phyloP scores from a whole-genome alignment of 2,113 vertebrate genomes.

The Oncorhynchus masou region DNA sequence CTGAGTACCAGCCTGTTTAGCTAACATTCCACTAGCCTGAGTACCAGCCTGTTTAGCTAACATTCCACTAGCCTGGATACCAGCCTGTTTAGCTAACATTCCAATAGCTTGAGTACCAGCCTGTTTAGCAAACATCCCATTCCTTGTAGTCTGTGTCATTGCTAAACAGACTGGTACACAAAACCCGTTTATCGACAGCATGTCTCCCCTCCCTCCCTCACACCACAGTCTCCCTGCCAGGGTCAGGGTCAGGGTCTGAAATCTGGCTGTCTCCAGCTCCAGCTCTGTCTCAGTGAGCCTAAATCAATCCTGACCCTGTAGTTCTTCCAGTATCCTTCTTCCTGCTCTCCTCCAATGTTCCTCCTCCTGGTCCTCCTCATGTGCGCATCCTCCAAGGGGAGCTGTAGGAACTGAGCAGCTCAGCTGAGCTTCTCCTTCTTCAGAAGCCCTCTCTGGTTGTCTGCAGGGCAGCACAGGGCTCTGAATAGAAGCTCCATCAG shows the following conservation, averaged over 20 bases:
- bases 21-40: too few species aligned
- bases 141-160: too few species aligned
- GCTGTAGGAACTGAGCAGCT: constrained; percentile 85
- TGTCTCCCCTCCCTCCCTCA: not conserved
- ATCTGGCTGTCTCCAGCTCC: not conserved
- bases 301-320: not conserved
- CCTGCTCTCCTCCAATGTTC: not conserved
- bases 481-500: constrained; percentile 82
- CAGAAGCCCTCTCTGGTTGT: constrained; percentile 85
- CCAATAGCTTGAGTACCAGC: too few species aligned
- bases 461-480: constrained; percentile 78
- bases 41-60: too few species aligned
- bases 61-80: too few species aligned
- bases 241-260: not conserved
- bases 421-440: constrained; percentile 83
- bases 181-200: not conserved
- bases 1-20: too few species aligned
- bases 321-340: not conserved
- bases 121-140: too few species aligned
- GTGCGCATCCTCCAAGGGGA: constrained; percentile 48
- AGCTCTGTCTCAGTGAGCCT: not conserved
- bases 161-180: too few species aligned
- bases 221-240: not conserved
- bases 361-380: constrained; percentile 1
- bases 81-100: too few species aligned